Conservation (phyloP, 2,888 invertebrate genomes). For the Graphium colonna region DNA sequence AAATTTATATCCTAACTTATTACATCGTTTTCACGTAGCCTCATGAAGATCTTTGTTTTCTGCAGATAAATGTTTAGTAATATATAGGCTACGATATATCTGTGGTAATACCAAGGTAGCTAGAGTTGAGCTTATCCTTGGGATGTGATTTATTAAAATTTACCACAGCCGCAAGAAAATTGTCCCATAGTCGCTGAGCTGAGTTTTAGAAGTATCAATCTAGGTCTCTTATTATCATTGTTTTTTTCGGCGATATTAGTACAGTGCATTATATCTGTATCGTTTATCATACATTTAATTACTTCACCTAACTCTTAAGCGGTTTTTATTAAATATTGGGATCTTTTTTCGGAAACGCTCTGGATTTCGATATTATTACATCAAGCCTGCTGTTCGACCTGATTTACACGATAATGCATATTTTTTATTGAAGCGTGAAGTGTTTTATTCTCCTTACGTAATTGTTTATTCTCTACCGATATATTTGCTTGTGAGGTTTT, state of each 20-base stretch:
- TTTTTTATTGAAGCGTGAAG: neutral
- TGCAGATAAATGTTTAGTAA: too few relatives aligned
- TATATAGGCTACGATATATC: too few relatives aligned
- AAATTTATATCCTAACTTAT: neutral
- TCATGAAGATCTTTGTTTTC: neutral
- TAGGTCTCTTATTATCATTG: too few relatives aligned
- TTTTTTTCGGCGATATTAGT: neutral
- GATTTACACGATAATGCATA: too few relatives aligned
- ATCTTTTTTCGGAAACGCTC: neutral
- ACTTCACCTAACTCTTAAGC: neutral
- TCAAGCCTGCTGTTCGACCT: neutral
- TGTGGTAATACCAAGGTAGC: neutral
- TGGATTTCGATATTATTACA: neutral
- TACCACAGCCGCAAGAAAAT: neutral
- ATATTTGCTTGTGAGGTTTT: neutral
- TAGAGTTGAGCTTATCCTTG: too few relatives aligned
- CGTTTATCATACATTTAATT: neutral
- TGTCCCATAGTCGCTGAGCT: neutral
- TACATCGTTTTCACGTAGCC: neutral
- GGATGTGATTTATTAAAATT: too few relatives aligned
- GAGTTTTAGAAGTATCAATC: conserved; percentile 1
- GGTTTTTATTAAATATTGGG: neutral
- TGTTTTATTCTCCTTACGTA: neutral
- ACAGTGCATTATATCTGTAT: neutral
- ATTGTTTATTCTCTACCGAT: too few relatives aligned